phyloP scores from a whole-genome alignment of 2,113 vertebrate species.

The Cephalopholis sonnerati region DNA sequence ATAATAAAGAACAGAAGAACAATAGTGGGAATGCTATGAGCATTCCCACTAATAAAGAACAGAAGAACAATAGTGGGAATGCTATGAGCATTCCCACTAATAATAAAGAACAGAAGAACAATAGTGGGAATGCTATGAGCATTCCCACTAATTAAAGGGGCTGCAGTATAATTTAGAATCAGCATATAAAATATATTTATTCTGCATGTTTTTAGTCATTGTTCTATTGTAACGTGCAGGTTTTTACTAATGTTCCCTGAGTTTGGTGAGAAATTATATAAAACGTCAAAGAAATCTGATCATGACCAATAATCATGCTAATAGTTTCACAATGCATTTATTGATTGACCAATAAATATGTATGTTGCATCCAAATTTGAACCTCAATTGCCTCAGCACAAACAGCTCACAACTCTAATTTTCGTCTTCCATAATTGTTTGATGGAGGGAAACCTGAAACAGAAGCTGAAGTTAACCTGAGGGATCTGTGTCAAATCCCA shows the following conservation, averaged over 20 bases:
- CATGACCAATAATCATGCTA: neutral
- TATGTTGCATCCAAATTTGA: conserved; percentile 5
- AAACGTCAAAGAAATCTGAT: neutral
- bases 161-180: neutral
- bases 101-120: no score
- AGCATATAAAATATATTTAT: neutral
- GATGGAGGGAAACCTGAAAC: conserved; percentile 40
- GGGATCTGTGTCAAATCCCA: conserved; percentile 41
- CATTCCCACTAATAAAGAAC: no score
- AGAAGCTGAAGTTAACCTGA: neutral
- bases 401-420: neutral
- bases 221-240: neutral
- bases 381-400: neutral
- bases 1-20: no score
- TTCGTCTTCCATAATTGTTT: neutral
- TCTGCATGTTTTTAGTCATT: neutral
- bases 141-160: neutral
- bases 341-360: neutral
- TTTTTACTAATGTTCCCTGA: neutral
- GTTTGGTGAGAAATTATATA: neutral
- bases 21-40: no score
- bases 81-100: no score
- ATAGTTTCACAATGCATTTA: neutral
- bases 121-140: no score
- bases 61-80: no score